Evolutionary conservation across 2,797 vertebrate genomes (phyloP).

Genomic region (Poliocrania exsul): DNA sequence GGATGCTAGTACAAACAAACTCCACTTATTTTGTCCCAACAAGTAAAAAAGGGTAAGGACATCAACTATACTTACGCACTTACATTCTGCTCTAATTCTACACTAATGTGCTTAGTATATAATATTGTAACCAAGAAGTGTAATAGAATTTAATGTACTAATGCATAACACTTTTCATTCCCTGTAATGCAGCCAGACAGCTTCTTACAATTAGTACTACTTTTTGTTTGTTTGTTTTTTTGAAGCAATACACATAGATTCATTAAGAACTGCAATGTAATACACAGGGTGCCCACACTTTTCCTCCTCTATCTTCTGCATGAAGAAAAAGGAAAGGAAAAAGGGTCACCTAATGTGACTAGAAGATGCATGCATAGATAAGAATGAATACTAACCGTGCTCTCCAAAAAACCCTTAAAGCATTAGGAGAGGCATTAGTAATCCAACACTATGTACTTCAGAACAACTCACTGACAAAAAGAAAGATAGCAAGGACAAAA

Average conservation of each 20-base stretch:
- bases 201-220: conserved; percentile 1
- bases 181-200: neutral
- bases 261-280: neutral
- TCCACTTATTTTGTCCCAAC: neutral
- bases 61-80: neutral
- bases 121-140: conserved; percentile 5
- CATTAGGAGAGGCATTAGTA: conserved; percentile 22
- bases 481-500: neutral
- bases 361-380: conserved; percentile 27
- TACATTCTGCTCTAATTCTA: neutral
- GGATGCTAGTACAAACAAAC: neutral
- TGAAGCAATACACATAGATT: neutral
- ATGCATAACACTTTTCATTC: neutral
- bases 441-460: neutral
- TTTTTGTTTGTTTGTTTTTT: neutral
- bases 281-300: neutral
- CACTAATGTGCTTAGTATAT: neutral
- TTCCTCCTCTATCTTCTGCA: neutral
- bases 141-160: conserved; percentile 10
- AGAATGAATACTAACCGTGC: neutral
- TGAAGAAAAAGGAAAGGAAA: conserved; percentile 10
- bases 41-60: neutral
- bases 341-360: conserved; percentile 11
- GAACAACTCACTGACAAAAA: neutral
- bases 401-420: neutral